A percentile compares a stretch with the other conserved stretches of the same genome.
Conservation (phyloP, 2,113 vertebrate species). For the Bambusicola thoracicus region DNA sequence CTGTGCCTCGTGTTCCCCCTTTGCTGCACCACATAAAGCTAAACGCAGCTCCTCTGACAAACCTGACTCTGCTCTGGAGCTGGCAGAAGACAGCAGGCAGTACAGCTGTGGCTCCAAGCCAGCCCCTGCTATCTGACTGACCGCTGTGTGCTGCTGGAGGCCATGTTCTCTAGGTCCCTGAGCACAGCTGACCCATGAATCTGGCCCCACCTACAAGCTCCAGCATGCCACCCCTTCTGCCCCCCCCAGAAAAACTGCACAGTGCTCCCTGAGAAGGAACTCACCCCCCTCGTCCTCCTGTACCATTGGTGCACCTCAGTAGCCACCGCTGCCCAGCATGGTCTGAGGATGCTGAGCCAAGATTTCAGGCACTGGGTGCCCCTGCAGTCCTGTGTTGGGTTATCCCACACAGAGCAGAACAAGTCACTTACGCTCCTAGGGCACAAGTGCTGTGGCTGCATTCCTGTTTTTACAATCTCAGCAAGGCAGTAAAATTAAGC, state of each 20-base stretch:
- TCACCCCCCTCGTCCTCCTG: no score
- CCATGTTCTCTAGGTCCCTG: fast-evolving
- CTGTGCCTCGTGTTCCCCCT: fast-evolving
- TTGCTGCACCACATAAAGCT: fast-evolving
- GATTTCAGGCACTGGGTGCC: not conserved
- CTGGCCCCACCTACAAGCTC: no score
- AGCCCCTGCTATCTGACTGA: fast-evolving
- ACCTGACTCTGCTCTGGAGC: no score
- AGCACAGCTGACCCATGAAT: no score
- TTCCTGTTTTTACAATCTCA: not conserved
- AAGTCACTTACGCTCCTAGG: not conserved
- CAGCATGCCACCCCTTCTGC: no score
- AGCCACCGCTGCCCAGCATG: not conserved
- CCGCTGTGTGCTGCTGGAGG: fast-evolving
- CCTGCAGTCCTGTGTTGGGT: not conserved
- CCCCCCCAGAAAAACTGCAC: no score
- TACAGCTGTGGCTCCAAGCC: not conserved
- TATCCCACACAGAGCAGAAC: not conserved
- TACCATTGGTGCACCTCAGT: not conserved
- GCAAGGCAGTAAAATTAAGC: not conserved
- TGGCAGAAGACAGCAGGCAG: fast-evolving
- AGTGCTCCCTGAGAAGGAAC: no score
- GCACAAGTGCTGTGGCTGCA: not conserved
- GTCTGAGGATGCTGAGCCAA: not conserved
- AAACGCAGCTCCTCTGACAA: not conserved